Evolutionary conservation across 2,888 invertebrate genomes (phyloP).

Genomic region (Drosophila siamana): DNA sequence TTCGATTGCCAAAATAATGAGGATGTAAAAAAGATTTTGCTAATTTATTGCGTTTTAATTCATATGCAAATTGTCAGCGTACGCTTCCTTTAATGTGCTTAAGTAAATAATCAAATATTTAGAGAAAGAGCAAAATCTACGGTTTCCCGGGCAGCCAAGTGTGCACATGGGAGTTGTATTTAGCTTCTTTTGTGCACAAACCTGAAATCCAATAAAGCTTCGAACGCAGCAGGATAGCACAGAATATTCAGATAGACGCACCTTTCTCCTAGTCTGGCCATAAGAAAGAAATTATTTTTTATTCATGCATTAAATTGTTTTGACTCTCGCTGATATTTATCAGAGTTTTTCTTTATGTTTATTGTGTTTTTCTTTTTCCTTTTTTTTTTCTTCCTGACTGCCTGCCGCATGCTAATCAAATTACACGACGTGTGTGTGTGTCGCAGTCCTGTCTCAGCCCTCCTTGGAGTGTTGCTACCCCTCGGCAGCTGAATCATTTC

Average conservation of each 20-base stretch:
- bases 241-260: constrained; percentile 21
- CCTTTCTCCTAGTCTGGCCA: constrained; percentile 20
- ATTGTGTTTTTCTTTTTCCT: constrained; percentile 59
- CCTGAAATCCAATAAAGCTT: constrained; percentile 69
- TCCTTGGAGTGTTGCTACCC: constrained; percentile 21
- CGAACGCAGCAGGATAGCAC: constrained; percentile 58
- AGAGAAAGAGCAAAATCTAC: constrained; percentile 39
- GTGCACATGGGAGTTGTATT: constrained; percentile 35
- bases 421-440: constrained; percentile 64
- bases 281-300: constrained; percentile 81
- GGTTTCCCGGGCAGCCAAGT: constrained; percentile 46
- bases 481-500: constrained; percentile 81
- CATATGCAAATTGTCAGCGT: constrained; percentile 71
- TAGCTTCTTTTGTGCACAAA: constrained; percentile 30
- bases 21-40: constrained; percentile 43
- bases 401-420: constrained; percentile 79
- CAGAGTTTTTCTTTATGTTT: constrained; percentile 73
- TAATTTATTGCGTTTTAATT: constrained; percentile 81
- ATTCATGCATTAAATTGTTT: constrained; percentile 85
- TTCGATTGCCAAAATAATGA: constrained; percentile 51
- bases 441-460: constrained; percentile 24
- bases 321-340: constrained; percentile 78
- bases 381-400: constrained; percentile 25
- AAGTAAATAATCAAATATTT: constrained; percentile 76
- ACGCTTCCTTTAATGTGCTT: constrained; percentile 62